Evolutionary conservation across 2,113 vertebrate species (phyloP).

Genomic region (Clinocottus analis): DNA sequence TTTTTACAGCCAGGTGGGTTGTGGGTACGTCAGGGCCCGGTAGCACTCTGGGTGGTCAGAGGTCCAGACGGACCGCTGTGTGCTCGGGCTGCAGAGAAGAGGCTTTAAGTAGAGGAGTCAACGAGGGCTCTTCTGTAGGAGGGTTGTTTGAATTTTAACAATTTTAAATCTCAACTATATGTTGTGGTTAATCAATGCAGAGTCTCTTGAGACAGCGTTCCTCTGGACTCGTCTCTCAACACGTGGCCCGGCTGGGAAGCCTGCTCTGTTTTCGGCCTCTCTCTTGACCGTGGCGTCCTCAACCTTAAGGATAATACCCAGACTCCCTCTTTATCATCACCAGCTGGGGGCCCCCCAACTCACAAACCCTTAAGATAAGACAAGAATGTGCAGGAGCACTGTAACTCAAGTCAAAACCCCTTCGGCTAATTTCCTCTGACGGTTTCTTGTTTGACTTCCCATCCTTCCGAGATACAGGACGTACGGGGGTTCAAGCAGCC

Average conservation of each 20-base stretch:
- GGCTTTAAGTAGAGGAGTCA: neutral
- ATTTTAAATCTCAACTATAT: neutral
- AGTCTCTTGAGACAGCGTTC: neutral
- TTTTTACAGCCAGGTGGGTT: constrained; percentile 64
- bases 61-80: constrained; percentile 15
- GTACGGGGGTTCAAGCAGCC: neutral
- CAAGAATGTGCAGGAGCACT: constrained; percentile 77
- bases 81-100: neutral
- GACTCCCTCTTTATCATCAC: constrained; percentile 66
- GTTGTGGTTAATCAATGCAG: neutral
- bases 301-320: constrained; percentile 62
- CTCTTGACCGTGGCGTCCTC: constrained; percentile 31
- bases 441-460: constrained; percentile 11
- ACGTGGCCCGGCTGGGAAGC: neutral
- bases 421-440: constrained; percentile 10
- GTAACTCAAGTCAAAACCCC: constrained; percentile 55
- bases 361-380: constrained; percentile 76
- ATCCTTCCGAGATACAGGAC: constrained; percentile 1
- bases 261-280: constrained; percentile 8
- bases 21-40: constrained; percentile 3
- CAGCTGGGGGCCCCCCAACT: constrained; percentile 12
- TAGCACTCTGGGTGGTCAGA: constrained; percentile 37
- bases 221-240: constrained; percentile 13
- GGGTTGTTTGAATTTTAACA: neutral
- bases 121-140: neutral